Conservation (phyloP, 2,797 vertebrate genomes). For the Chiroxiphia lanceolata region DNA sequence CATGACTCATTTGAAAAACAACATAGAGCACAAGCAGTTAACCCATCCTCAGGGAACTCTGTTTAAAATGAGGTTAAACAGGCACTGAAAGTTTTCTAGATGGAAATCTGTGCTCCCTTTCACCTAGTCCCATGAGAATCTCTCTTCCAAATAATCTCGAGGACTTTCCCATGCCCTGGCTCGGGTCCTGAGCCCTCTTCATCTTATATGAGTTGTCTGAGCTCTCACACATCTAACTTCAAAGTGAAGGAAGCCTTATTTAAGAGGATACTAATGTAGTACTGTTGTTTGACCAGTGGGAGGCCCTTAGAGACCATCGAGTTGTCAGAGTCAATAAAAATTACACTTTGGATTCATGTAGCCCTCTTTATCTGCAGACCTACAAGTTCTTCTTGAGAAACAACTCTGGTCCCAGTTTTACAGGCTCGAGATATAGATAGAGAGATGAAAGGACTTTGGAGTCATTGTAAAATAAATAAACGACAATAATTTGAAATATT, state of each 20-base stretch:
- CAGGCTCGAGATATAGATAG: not conserved
- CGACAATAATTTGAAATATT: not conserved
- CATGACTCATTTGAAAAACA: not conserved
- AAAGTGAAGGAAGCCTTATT: not conserved
- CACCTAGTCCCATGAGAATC: not conserved
- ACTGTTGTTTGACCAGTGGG: slow-evolving; percentile 46
- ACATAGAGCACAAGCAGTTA: not conserved
- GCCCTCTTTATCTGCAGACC: not conserved
- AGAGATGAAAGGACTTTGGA: not conserved
- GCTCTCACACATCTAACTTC: not conserved
- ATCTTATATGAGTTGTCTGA: accelerated
- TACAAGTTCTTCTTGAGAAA: not conserved
- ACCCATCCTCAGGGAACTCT: not conserved
- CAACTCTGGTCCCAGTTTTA: not conserved
- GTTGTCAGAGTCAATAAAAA: not conserved
- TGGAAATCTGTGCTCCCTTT: not conserved
- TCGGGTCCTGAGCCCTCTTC: not conserved
- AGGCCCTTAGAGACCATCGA: slow-evolving; percentile 56
- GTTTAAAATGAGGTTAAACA: not conserved
- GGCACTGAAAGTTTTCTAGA: not conserved
- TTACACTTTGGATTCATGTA: not conserved
- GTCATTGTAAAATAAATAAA: not conserved
- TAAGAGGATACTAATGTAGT: not conserved
- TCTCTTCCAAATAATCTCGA: not conserved
- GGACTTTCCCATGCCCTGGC: not conserved